Evolutionary conservation across 1,140 invertebrate species (phyloP), one percentile per base, ranked within the genome.

Genomic region (Bombus breviceps): DNA sequence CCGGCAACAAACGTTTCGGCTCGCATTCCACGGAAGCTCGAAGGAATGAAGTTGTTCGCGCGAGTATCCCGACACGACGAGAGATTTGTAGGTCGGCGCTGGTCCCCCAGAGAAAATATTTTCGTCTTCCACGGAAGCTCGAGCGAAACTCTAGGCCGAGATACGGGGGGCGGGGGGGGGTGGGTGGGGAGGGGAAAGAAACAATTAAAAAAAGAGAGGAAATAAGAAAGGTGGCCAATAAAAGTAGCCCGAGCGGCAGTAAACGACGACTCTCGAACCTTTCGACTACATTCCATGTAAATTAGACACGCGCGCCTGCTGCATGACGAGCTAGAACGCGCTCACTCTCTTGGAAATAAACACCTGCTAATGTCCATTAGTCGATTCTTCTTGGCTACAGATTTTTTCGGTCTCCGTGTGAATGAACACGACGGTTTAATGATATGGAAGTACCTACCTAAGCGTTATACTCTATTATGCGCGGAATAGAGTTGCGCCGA

Each of bases 11-110:
- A 83, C 90, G 90, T 93, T 95, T 93, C 92, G 93, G 94, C 93
- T 93, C 93, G 94, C 90, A 94, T 94, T 95, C 94, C 94, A 81
- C 47, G 92, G 91, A 91, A 92, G 92, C 89, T 77, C 91, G 87
- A 75, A 86, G 89, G 89, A 93, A 94, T 92, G 91, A 93, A 94
- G 92, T 92, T 87, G 92, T 91, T 91, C 88, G 83, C 86, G 84
- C 88, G 88, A 88, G 68, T 37, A 69, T 71, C 77, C 39, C 43
- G 64, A 83, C 84, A 71, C 85, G 91, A 93, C 84, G 92, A 94
- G 83, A 91, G 92, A 93, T 94, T 94, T 94, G 91, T 89, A 74
- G 88, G 43, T 75, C 79, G 81, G 75, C 76, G 71, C 37, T 18
- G 62, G 34, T n/a, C 57, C n/a, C 1, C 25, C 43, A 22, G n/a